phyloP scores from a whole-genome alignment of 2,888 invertebrate species.

The Pheosia tremula region DNA sequence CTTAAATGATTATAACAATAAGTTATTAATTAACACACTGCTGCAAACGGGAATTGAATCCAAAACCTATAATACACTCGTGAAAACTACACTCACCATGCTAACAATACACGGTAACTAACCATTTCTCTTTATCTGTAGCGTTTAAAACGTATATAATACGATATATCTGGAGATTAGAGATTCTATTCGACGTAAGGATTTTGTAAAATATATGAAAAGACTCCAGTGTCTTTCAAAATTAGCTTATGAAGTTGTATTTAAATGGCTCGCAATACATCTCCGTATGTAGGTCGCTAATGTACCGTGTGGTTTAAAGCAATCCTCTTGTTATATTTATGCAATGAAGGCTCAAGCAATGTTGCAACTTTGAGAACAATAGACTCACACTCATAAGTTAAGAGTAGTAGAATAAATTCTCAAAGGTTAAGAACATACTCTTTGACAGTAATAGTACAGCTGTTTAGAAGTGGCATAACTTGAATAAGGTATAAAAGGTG shows the following conservation, averaged over 20 bases:
- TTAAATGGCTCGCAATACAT: neutral
- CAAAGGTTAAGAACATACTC: conserved; percentile 15
- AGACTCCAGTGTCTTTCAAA: neutral
- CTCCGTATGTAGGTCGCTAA: conserved; percentile 6
- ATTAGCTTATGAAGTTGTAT: neutral
- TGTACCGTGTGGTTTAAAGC: conserved; percentile 9
- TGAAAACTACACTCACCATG: too few relatives aligned
- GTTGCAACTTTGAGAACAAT: conserved; percentile 32
- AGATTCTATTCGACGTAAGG: too few relatives aligned
- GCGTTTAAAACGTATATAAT: too few relatives aligned
- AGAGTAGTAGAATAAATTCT: conserved; percentile 10
- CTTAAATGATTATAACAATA: too few relatives aligned
- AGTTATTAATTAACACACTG: too few relatives aligned
- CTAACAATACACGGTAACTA: too few relatives aligned
- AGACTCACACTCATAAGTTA: conserved; percentile 7
- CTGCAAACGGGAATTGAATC: too few relatives aligned
- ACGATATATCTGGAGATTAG: too few relatives aligned
- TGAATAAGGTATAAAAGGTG: neutral
- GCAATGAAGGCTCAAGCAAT: conserved; percentile 12
- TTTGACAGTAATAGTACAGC: neutral
- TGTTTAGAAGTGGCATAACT: neutral
- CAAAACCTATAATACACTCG: too few relatives aligned
- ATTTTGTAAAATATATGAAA: neutral
- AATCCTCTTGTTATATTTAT: conserved; percentile 12
- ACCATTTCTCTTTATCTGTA: too few relatives aligned